Evolutionary conservation across 2,113 vertebrate species (phyloP).

Genomic region (Aythya baeri): DNA sequence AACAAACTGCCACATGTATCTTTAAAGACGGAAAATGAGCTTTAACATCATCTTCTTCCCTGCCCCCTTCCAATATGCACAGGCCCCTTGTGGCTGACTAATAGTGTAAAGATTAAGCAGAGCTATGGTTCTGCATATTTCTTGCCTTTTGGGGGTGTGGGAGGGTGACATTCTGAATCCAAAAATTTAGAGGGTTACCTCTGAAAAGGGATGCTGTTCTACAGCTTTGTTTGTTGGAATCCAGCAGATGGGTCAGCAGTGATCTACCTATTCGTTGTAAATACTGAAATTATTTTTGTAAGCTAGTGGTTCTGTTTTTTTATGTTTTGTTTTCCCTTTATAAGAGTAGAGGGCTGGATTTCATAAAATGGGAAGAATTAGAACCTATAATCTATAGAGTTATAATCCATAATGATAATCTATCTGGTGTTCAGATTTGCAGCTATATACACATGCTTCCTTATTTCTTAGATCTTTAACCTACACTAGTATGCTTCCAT

Average conservation of each 20-base stretch:
- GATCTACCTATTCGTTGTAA: background rate
- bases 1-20: accelerated
- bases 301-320: background rate
- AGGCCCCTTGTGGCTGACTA: background rate
- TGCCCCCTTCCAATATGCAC: background rate
- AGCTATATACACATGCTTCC: background rate
- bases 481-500: background rate
- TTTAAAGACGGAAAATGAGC: background rate
- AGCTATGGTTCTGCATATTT: background rate
- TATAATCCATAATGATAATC: no score
- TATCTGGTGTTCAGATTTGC: background rate
- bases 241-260: background rate
- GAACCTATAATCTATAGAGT: no score
- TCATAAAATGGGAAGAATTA: background rate
- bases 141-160: background rate
- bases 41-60: background rate
- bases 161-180: background rate
- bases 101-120: background rate
- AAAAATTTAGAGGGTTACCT: background rate
- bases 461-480: background rate
- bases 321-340: background rate
- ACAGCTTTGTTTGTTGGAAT: background rate
- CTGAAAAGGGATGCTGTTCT: background rate
- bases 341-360: background rate
- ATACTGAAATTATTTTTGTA: background rate